phyloP scores from a whole-genome alignment of 2,888 invertebrate genomes.

The Galeruca laticollis region DNA sequence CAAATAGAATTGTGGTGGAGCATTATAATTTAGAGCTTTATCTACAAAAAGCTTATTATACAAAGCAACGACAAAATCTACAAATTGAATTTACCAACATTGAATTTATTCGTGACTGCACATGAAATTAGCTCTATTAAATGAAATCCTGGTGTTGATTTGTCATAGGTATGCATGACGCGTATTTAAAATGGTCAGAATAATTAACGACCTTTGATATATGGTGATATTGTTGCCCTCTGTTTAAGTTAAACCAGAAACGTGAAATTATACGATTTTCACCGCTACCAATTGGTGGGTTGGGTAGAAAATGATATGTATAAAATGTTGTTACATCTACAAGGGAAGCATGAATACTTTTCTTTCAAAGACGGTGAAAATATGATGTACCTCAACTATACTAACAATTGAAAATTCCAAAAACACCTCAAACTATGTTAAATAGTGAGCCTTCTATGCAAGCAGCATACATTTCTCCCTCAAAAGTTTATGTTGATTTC shows the following conservation, averaged over 20 bases:
- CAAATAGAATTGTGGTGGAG: no score
- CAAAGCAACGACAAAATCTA: conserved; percentile 6
- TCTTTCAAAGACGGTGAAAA: no score
- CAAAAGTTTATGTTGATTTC: no score
- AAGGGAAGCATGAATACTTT: neutral
- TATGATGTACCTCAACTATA: no score
- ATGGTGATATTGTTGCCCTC: conserved; percentile 12
- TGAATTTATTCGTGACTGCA: conserved; percentile 20
- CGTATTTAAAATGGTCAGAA: conserved; percentile 18
- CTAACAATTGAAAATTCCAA: no score
- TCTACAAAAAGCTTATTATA: neutral
- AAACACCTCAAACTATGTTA: no score
- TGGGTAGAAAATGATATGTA: neutral
- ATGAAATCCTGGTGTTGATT: conserved; percentile 23
- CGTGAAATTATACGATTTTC: conserved; percentile 11
- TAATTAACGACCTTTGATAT: conserved; percentile 22
- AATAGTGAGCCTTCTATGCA: no score
- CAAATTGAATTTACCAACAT: conserved; percentile 20
- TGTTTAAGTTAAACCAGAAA: conserved; percentile 13
- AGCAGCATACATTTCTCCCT: no score
- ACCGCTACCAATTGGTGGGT: neutral
- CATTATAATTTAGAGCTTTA: neutral
- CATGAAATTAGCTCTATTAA: conserved; percentile 23
- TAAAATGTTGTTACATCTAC: no score
- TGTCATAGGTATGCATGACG: conserved; percentile 22